phyloP scores from a whole-genome alignment of 1,140 invertebrate genomes.

The Amphibalanus amphitrite region DNA sequence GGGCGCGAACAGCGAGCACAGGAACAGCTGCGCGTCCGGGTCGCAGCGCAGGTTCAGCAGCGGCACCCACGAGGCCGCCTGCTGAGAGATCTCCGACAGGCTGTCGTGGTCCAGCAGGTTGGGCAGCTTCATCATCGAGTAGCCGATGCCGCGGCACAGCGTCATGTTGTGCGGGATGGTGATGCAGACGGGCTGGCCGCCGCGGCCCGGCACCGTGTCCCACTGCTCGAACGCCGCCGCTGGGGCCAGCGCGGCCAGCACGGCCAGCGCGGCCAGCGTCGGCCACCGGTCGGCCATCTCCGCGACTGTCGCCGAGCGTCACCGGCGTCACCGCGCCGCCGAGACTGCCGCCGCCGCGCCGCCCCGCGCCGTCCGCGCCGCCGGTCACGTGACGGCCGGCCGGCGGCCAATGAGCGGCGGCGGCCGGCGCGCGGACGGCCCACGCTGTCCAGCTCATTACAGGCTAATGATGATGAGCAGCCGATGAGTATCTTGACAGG shows the following conservation, averaged over 20 bases:
- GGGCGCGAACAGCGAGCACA: constrained; percentile 52
- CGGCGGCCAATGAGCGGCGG: neutral
- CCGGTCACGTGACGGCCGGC: neutral
- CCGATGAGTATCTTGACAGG: neutral
- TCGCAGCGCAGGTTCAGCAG: constrained; percentile 44
- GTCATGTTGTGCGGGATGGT: constrained; percentile 45
- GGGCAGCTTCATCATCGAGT: constrained; percentile 46
- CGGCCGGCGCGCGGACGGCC: too few relatives aligned
- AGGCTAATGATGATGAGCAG: neutral
- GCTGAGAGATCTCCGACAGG: constrained; percentile 39
- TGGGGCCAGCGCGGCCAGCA: neutral
- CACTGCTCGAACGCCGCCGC: neutral
- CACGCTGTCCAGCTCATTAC: neutral
- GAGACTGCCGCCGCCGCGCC: too few relatives aligned
- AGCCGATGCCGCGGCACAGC: constrained; percentile 46
- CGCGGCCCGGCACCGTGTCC: neutral
- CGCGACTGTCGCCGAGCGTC: neutral
- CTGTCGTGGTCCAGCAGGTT: constrained; percentile 52
- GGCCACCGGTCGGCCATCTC: neutral
- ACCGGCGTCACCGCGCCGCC: too few relatives aligned
- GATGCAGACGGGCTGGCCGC: constrained; percentile 34
- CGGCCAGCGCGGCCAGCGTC: neutral
- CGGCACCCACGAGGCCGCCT: constrained; percentile 44
- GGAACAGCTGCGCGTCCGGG: constrained; percentile 45
- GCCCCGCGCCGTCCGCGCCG: too few relatives aligned